Conservation (phyloP, 2,888 invertebrate genomes). For the Germaria angustata region DNA sequence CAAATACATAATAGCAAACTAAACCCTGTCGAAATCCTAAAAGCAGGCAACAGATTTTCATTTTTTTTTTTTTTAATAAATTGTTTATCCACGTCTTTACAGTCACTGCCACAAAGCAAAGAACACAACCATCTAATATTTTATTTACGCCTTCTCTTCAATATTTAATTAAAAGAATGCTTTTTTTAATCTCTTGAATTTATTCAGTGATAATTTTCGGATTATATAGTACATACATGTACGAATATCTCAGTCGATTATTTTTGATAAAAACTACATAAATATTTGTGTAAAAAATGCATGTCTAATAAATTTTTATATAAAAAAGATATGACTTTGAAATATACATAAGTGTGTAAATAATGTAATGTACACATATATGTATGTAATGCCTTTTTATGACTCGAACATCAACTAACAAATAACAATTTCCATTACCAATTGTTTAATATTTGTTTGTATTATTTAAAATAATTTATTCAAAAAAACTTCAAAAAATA, state of each 20-base stretch:
- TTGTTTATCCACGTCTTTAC: too few relatives aligned
- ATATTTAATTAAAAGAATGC: too few relatives aligned
- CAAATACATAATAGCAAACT: too few relatives aligned
- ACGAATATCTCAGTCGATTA: too few relatives aligned
- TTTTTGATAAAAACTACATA: neutral
- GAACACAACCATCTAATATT: too few relatives aligned
- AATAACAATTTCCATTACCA: conserved; percentile 14
- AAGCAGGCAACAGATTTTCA: too few relatives aligned
- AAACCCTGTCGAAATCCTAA: too few relatives aligned
- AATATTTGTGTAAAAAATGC: neutral
- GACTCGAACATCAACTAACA: neutral
- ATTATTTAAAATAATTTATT: conserved; percentile 29
- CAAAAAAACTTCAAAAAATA: conserved; percentile 4
- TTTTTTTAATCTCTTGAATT: too few relatives aligned
- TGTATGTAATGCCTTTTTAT: conserved; percentile 1
- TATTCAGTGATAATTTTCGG: neutral
- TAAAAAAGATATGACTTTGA: neutral
- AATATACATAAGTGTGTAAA: neutral
- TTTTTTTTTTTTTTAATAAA: too few relatives aligned
- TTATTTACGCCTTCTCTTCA: too few relatives aligned
- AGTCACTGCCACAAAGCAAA: too few relatives aligned
- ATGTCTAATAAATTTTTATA: neutral
- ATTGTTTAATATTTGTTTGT: neutral
- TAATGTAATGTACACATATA: neutral
- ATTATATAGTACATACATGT: neutral